Base-by-base conservation (phyloP, 2,888 invertebrate species). In the Rhimphoctona megacephalus region DNA sequence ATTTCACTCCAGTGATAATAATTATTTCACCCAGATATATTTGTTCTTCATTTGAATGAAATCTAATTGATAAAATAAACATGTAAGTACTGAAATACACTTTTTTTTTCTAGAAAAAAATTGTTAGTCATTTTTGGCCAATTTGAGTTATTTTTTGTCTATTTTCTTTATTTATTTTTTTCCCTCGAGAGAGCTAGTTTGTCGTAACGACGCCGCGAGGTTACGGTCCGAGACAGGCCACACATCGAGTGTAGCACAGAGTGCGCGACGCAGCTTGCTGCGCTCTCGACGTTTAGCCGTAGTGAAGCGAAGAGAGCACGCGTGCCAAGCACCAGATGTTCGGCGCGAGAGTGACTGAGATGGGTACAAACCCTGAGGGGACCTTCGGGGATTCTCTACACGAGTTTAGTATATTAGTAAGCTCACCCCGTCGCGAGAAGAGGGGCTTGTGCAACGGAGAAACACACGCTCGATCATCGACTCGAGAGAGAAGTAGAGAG, bases 401-500 rank as follows among this genome's bases (percentile, higher is more conserved):
- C 74, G 74, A 81, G 74, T 74, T 74, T 67, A 52, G 66, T 74
- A 67, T 74, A 81, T 81, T 74, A 81, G 81, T 74, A 67, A 66
- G 86, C 84, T 90, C 87, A 83, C 90, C 90, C 87, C 82, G 88
- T 85, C 88, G 90, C 88, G 87, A 81, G 85, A 85, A 88, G 88
- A 39, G 73, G 81, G 83, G 81, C 69, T 85, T 81, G 72, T 81
- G 87, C 77, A 87, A 83, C 77, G 80, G 79, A 83, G 83, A 70
- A 72, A 61, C 43, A 57, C 83, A 67, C 66, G 72, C 57, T 79
- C 79, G 83, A 78, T 67, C 79, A 64, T 73, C 70, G 78, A 22
- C n/a, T 39, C 74, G 80, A 76, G 70, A 39, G 25, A 69, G 82
- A 76, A 73, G 25, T 49, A 64, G 54, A 46, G 67, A 39, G 46